Evolutionary conservation across 2,888 invertebrate genomes (phyloP), one percentile per base, ranked within the genome.

Genomic region (Invenusta paracnida): DNA sequence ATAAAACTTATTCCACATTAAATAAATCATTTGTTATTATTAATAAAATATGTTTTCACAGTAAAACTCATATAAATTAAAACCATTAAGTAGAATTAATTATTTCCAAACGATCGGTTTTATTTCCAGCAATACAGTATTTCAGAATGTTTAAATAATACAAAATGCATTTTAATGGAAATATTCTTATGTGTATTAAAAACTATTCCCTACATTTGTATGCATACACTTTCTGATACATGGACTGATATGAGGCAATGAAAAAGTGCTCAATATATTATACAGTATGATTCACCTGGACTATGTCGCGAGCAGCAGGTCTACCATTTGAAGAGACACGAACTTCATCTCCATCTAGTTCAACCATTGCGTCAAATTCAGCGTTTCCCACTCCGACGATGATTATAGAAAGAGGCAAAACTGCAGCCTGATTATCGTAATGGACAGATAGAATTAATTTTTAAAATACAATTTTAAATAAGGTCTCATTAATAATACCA

Each of bases 381-480:
- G 91, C 91, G 88, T 89, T 88, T 0, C 91, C 91, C n/a, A 91
- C 90, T 29, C 91, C 91, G 28, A 91, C 90, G 83, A 91, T 91
- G 87, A 91, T 91, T 81, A 91, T 90, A 23, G 90, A 91, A 88
- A 91, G 88, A 2, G 91, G 91, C 28, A 91, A 87, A 66, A 82
- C 85, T 0, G 91, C 92, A 89, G 87, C 93, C 93, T 92, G 73
- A 23, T n/a, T n/a, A n/a, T n/a, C n/a, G n/a, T n/a, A n/a, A n/a
- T n/a, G n/a, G n/a, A n/a, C n/a, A n/a, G n/a, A n/a, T n/a, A 89
- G 83, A 89, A 90, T 89, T 79, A 87, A 89, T 0, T 88, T 87
- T 86, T n/a, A 83, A 81, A 17, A 87, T 30, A 79, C 5, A 5
- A 23, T 81, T n/a, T 28, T 87, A 85, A 11, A 17, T n/a, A n/a